Evolutionary conservation across 2,113 vertebrate genomes (phyloP), one percentile per base, ranked within the genome.

Genomic region (Dasyornis broadbenti): DNA sequence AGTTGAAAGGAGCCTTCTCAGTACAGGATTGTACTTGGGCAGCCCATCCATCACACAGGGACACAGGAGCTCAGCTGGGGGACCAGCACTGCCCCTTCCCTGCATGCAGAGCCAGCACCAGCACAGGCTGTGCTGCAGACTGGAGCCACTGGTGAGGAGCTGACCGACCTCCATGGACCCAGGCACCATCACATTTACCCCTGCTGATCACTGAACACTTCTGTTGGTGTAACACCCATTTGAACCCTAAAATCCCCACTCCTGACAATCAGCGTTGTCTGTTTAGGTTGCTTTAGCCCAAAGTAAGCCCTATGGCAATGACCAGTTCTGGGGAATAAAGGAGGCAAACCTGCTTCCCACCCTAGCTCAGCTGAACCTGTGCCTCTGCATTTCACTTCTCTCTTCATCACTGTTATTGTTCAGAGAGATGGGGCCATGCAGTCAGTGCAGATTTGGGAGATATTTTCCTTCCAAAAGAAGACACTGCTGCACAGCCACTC

Each of bases 21-120:
- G 35, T 59, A 50, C 57, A 60, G 82, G 87, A 66, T 76, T 45
- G 42, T 33, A 31, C 40, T 37, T 2, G 0, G 49, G 18, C 52
- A 84, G 42, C 13, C 42, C 31, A 18, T 40, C 54, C 27, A 13
- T 49, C 2, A 0, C 37, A 16, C 0, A 0, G 42, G 47, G 47
- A 47, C 18, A 33, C 2, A 0, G 13, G 52, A 56, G 27, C 60
- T 71, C 31, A 78, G 60, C 26, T 23, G 31, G 20, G 20, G 27
- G 11, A n/a, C 7, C 28, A 35, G 27, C 0, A 0, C 37, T 40
- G 44, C 37, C 31, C 59, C 61, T 28, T 30, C 59, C 9, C 7
- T 10, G n/a, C 7, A 0, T 1, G 27, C 40, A 59, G 42, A 49
- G 35, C 50, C 70, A 68, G 37, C 40, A 31, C 45, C 59, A 52